Evolutionary conservation across 2,113 vertebrate genomes (phyloP), one percentile per base, ranked within the genome.

Genomic region (Rostratula benghalensis): DNA sequence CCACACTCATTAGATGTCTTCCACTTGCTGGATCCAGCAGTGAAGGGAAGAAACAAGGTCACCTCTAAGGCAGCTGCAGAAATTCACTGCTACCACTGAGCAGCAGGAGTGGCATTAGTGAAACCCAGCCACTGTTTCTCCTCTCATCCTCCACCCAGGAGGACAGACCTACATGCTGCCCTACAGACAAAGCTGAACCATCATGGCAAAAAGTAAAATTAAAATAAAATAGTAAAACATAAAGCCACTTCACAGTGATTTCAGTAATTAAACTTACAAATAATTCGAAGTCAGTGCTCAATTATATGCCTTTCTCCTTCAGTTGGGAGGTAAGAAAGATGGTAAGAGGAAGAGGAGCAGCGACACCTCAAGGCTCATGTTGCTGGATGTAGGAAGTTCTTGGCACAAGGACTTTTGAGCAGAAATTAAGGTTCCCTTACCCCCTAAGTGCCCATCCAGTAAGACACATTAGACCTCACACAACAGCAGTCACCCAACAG

Each of bases 1-100:
- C 60, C 63, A 35, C 45, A 60, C 73, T 60, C 83, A 63, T 54
- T 9, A 63, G 64, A 50, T 22, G 19, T 10, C 87, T 37, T 56
- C 78, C 73, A 67, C 19, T 51, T 2, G 30, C 31, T 3, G 6
- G 59, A 94, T 73, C 48, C 87, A 93, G 59, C 79, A 25, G 69
- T 10, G 64, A 94, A 89, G 64, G 37, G 50, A 81, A 67, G 43
- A 81, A 93, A 87, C 69, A 89, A 89, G 89, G 93, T 89, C 77
- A 87, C 9, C 15, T 37, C 1, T 31, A 63, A 59, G 46, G 35
- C 68, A 86, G 80, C 60, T 51, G 43, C 3, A 67, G 51, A 57
- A 70, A 78, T 51, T 67, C 81, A 59, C 69, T 81, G 83, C 54
- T 80, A 77, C 43, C 56, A 59, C 22, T 60, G n/a, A 6, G 0